Conservation (phyloP, 1,140 invertebrate genomes). For the Ridgeia piscesae region DNA sequence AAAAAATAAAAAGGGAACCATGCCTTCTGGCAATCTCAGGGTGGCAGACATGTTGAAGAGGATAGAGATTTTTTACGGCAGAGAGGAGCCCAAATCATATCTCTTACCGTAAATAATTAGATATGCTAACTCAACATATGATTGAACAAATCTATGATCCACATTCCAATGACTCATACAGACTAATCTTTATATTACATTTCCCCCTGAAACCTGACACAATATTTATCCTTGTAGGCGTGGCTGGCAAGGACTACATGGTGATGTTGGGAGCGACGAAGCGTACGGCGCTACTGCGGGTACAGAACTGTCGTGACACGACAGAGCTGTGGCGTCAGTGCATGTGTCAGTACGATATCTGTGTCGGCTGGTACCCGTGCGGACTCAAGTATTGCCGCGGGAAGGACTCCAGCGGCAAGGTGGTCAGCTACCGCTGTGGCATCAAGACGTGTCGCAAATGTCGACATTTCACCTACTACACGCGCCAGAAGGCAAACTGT, state of each 20-base stretch:
- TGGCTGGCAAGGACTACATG: conserved; percentile 38
- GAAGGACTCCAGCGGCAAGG: conserved; percentile 64
- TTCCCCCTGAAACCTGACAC: not conserved
- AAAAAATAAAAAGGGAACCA: no score
- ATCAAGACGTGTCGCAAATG: conserved; percentile 93
- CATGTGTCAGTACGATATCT: conserved; percentile 78
- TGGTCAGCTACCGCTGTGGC: conserved; percentile 81
- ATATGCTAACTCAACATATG: no score
- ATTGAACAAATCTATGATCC: no score
- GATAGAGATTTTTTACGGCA: no score
- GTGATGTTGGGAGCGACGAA: conserved; percentile 41
- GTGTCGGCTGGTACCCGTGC: conserved; percentile 88
- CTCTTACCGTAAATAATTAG: no score
- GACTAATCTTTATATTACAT: no score
- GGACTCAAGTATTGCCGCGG: conserved; percentile 89
- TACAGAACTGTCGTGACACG: conserved; percentile 47
- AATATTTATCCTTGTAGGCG: conserved; percentile 34
- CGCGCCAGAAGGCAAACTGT: conserved; percentile 79
- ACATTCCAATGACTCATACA: no score
- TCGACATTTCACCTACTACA: conserved; percentile 81
- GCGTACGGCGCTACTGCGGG: conserved; percentile 43
- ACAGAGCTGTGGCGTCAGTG: conserved; percentile 63
- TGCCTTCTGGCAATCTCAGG: no score
- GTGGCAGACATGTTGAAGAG: no score
- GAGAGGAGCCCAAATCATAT: no score